Conservation (phyloP, 1,140 invertebrate genomes). For the Nixonia krombeini region DNA sequence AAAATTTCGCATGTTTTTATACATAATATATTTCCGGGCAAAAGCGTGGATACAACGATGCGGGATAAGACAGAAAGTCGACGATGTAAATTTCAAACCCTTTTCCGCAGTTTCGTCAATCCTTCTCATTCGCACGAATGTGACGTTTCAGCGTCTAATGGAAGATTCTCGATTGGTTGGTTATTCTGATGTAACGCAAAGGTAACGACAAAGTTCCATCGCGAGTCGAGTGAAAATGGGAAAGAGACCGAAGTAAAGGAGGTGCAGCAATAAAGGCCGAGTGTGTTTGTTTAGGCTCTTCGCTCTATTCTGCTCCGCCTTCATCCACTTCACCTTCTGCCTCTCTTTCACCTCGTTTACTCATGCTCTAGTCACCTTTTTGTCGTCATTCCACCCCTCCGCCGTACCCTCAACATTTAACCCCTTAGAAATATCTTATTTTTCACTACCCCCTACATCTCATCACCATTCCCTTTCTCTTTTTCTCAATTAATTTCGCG, state of each 20-base stretch:
- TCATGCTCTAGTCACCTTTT: slow-evolving; percentile 39
- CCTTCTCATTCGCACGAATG: slow-evolving; percentile 43
- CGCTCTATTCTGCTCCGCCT: slow-evolving; percentile 53
- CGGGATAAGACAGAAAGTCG: background rate
- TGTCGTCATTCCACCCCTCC: slow-evolving; percentile 32
- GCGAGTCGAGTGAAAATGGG: slow-evolving; percentile 49
- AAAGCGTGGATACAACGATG: too few species aligned
- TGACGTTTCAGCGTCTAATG: slow-evolving; percentile 46
- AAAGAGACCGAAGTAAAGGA: slow-evolving; percentile 51
- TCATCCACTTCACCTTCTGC: slow-evolving; percentile 47
- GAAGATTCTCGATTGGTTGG: slow-evolving; percentile 53
- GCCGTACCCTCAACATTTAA: slow-evolving; percentile 35
- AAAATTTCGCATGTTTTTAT: too few species aligned
- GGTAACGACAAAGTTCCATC: slow-evolving; percentile 52
- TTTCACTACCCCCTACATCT: too few species aligned
- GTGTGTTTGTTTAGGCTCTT: slow-evolving; percentile 70
- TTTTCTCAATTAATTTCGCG: too few species aligned
- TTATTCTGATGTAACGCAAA: slow-evolving; percentile 50
- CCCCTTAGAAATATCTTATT: slow-evolving; percentile 24
- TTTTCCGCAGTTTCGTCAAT: slow-evolving; percentile 37
- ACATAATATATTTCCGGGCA: too few species aligned
- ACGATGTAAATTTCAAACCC: slow-evolving; percentile 44
- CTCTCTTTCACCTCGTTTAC: slow-evolving; percentile 46
- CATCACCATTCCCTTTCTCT: too few species aligned
- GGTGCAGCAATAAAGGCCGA: slow-evolving; percentile 67